Conservation (phyloP, 2,113 vertebrate species). For the Ictidomys tridecemlineatus region DNA sequence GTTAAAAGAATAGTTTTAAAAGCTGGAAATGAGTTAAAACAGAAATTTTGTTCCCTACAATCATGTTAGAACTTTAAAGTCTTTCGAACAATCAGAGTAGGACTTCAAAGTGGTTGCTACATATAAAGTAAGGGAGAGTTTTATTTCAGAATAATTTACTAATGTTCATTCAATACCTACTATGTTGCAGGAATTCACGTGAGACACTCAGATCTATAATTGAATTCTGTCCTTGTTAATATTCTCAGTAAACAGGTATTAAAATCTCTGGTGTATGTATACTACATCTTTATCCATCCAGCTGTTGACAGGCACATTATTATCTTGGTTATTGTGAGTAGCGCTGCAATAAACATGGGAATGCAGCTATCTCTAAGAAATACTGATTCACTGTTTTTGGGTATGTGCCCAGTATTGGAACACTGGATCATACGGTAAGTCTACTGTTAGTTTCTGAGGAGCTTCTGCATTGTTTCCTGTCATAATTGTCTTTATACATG, state of each 20-base stretch:
- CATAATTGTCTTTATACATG: not conserved
- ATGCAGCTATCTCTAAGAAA: not conserved
- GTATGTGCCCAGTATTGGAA: not conserved
- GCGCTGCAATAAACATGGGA: not conserved
- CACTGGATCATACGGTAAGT: not conserved
- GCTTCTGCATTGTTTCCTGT: not conserved
- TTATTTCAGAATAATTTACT: not conserved
- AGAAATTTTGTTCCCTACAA: not conserved
- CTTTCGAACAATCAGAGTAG: not conserved
- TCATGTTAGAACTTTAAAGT: not conserved
- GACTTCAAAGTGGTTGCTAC: not conserved
- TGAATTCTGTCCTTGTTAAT: not conserved
- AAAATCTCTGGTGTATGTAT: not conserved
- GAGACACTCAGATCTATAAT: not conserved
- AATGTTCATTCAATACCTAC: not conserved
- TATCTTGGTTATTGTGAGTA: not conserved
- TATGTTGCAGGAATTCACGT: not conserved
- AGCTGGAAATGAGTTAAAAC: not conserved
- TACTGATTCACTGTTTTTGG: not conserved
- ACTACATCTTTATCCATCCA: not conserved
- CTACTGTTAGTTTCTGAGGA: not conserved
- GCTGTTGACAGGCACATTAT: not conserved
- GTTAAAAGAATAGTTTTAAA: not conserved
- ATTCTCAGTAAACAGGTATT: not conserved
- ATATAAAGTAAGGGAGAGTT: not conserved